phyloP scores from a whole-genome alignment of 2,113 vertebrate genomes.

The Hemiprocne comata region DNA sequence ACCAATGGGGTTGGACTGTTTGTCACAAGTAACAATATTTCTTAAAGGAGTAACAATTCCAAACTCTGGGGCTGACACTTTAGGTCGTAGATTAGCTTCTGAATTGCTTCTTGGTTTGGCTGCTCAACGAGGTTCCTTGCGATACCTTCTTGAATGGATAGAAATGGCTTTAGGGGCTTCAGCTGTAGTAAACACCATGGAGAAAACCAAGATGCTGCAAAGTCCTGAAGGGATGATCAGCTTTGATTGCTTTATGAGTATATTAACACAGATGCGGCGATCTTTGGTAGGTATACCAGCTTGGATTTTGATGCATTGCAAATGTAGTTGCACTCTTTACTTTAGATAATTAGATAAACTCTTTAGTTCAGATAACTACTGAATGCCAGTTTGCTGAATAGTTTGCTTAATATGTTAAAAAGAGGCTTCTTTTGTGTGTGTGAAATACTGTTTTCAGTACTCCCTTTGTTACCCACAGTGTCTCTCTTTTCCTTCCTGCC shows the following conservation, averaged over 20 bases:
- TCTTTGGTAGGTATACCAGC: conserved; percentile 85
- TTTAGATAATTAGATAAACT: neutral
- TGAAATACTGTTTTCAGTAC: accelerated
- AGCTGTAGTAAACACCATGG: conserved; percentile 88
- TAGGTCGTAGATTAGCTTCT: conserved; percentile 91
- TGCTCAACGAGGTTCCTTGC: conserved; percentile 91
- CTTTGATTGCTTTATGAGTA: conserved; percentile 96
- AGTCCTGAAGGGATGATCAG: conserved; percentile 92
- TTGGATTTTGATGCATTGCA: neutral
- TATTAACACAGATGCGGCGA: conserved; percentile 96
- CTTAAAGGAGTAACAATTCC: conserved; percentile 96
- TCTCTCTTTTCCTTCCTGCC: neutral
- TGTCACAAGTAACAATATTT: conserved; percentile 94
- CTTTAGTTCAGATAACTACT: neutral
- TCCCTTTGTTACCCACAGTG: neutral
- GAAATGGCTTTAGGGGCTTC: conserved; percentile 96
- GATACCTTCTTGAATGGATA: conserved; percentile 92
- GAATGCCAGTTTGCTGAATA: neutral
- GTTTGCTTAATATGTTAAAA: neutral
- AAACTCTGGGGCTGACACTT: conserved; percentile 92
- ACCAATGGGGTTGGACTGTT: conserved; percentile 95
- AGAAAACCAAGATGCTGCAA: conserved; percentile 80
- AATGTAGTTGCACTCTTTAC: neutral
- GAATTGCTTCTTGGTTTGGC: conserved; percentile 94
- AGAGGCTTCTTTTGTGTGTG: accelerated